A percentile compares a stretch with the other conserved stretches of the same genome.
phyloP scores from a whole-genome alignment of 2,888 invertebrate species.

The Pachydiplax longipennis region DNA sequence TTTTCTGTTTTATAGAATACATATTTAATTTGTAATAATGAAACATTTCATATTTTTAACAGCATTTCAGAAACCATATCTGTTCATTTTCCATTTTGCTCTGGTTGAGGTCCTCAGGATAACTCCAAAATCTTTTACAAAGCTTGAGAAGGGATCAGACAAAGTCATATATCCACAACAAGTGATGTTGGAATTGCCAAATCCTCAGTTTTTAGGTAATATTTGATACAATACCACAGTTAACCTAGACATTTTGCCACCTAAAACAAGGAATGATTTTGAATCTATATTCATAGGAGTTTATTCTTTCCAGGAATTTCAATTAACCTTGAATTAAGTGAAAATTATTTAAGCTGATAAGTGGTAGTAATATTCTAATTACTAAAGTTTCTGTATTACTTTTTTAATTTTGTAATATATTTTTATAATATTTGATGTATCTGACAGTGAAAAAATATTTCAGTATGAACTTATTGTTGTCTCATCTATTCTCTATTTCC shows the following conservation, averaged over 20 bases:
- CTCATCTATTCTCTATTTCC: too few species aligned
- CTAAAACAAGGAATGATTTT: conserved; percentile 51
- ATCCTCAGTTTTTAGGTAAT: conserved; percentile 61
- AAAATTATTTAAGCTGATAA: neutral
- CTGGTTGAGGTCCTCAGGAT: conserved; percentile 66
- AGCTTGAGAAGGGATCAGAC: conserved; percentile 52
- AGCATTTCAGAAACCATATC: conserved; percentile 75
- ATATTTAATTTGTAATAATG: too few species aligned
- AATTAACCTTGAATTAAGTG: neutral
- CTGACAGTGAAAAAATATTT: too few species aligned
- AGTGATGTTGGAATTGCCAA: conserved; percentile 58
- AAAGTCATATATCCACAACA: conserved; percentile 56
- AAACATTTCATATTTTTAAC: conserved; percentile 49
- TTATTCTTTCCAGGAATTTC: neutral
- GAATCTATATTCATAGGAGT: neutral
- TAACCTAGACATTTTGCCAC: conserved; percentile 57
- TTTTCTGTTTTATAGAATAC: too few species aligned
- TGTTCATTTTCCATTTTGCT: conserved; percentile 77
- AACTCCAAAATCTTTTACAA: conserved; percentile 53
- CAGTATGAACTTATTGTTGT: too few species aligned
- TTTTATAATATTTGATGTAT: too few species aligned
- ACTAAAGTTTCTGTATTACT: too few species aligned
- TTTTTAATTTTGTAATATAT: too few species aligned
- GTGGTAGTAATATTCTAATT: too few species aligned
- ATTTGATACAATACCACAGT: neutral